phyloP scores from a whole-genome alignment of 1,140 invertebrate species.

The Calliphora vicina region DNA sequence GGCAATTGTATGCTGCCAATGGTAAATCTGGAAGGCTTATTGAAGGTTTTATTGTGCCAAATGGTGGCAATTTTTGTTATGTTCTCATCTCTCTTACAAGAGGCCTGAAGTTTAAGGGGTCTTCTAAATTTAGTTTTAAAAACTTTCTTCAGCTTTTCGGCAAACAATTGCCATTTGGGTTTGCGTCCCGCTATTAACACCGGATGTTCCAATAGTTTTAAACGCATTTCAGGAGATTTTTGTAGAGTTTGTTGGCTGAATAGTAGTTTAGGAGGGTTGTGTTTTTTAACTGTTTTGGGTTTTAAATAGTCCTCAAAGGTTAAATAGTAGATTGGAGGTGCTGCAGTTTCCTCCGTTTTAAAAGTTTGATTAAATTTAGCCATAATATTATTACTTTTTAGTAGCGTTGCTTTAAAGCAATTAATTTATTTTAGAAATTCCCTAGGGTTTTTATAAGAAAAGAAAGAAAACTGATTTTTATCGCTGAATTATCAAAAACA shows the following conservation, averaged over 20 bases:
- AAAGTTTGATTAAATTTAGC: no score
- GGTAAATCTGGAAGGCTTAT: background rate
- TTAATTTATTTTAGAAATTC: no score
- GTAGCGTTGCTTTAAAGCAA: no score
- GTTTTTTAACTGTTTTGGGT: constrained; percentile 41
- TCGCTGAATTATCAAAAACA: background rate
- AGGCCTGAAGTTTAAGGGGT: background rate
- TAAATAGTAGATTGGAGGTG: constrained; percentile 41
- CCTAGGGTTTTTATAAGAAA: no score
- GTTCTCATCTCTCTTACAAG: background rate
- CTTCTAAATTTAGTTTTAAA: background rate
- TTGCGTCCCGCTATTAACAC: background rate
- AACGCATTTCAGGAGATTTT: background rate
- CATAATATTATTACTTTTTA: no score
- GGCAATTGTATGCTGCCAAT: background rate
- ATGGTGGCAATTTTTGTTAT: background rate
- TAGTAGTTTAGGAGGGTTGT: background rate
- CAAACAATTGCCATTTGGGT: background rate
- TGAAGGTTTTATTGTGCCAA: background rate
- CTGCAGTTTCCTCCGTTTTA: background rate
- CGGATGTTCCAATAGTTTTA: constrained; percentile 32
- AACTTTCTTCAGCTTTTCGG: background rate
- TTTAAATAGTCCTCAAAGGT: constrained; percentile 51
- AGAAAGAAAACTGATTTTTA: no score
- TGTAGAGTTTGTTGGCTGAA: background rate